phyloP scores from a whole-genome alignment of 1,140 invertebrate genomes.

The Drosophila ohnishii region DNA sequence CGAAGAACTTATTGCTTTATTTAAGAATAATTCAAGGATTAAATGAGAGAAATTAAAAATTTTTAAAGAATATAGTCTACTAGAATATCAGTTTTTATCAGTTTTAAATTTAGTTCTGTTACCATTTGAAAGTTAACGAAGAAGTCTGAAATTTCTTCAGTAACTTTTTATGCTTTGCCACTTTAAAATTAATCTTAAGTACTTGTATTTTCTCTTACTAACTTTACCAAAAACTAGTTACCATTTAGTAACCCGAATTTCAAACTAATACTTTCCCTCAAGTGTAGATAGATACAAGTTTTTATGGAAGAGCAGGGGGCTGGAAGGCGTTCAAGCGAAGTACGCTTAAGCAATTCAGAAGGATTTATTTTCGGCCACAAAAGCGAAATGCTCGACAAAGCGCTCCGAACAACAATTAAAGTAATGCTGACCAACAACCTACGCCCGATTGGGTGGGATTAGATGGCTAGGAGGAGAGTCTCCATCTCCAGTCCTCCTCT shows the following conservation, averaged over 20 bases:
- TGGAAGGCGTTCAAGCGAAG: slow-evolving; percentile 69
- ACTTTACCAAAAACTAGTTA: not conserved
- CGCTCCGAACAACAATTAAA: slow-evolving; percentile 78
- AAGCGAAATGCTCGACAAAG: slow-evolving; percentile 72
- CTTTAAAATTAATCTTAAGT: not conserved
- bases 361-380: slow-evolving; percentile 80
- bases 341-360: slow-evolving; percentile 77
- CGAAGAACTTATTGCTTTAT: not conserved
- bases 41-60: not conserved
- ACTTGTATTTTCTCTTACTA: not conserved
- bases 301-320: not conserved
- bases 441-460: slow-evolving; percentile 55
- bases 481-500: slow-evolving; percentile 25
- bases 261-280: not conserved
- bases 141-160: not conserved
- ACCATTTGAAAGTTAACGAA: not conserved
- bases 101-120: not conserved
- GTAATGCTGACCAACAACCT: slow-evolving; percentile 78
- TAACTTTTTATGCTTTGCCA: not conserved
- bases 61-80: not conserved
- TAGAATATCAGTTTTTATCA: not conserved
- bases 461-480: slow-evolving; percentile 17
- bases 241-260: not conserved
- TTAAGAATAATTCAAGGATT: not conserved
- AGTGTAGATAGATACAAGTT: slow-evolving; percentile 26